Conservation (phyloP, 2,113 vertebrate species). For the Halichoerus grypus region DNA sequence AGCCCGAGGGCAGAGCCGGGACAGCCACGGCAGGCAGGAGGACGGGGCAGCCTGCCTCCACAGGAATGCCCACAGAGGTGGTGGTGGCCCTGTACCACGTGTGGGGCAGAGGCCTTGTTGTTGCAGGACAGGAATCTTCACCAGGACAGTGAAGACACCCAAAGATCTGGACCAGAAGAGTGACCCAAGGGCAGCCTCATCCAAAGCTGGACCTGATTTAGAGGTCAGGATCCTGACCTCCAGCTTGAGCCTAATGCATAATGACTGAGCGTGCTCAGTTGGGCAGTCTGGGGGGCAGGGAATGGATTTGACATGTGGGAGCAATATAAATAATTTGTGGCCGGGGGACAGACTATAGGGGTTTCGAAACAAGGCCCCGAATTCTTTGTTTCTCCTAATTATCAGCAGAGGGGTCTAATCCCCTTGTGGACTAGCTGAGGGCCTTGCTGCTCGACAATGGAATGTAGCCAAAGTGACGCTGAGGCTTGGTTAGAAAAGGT, state of each 20-base stretch:
- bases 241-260: neutral
- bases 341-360: neutral
- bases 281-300: accelerated
- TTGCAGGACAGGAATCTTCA: neutral
- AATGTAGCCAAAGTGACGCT: neutral
- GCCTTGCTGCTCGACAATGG: neutral
- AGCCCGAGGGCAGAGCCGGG: accelerated
- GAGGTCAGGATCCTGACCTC: neutral
- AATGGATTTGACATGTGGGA: neutral
- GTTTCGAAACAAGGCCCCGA: neutral
- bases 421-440: accelerated
- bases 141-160: accelerated
- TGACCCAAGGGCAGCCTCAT: neutral
- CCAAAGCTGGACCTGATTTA: neutral
- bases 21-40: accelerated
- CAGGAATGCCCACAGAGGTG: neutral
- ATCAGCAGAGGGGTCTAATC: accelerated
- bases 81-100: neutral
- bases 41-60: neutral
- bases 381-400: neutral
- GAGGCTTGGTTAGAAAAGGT: accelerated
- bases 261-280: too few species aligned
- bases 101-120: neutral
- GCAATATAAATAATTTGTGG: neutral
- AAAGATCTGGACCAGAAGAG: neutral